Conservation (phyloP, 1,140 invertebrate species). For the Macrobrachium rosenbergii region DNA sequence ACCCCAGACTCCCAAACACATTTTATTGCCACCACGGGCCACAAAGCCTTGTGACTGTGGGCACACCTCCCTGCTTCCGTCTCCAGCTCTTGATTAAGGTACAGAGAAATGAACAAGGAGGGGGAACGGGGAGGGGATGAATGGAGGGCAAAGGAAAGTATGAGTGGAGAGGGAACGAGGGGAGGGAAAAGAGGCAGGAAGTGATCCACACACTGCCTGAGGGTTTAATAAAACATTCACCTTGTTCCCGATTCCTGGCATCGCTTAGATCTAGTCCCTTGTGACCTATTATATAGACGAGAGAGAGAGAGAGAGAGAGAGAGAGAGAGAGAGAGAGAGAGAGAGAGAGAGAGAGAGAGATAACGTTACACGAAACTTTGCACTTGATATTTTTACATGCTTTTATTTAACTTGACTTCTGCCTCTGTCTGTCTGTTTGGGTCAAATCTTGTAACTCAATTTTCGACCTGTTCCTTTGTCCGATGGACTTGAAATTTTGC, state of each 20-base stretch:
- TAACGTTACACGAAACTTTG: not conserved
- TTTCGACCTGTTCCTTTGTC: no score
- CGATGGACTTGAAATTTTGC: no score
- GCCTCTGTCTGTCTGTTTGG: no score
- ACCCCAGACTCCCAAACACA: no score
- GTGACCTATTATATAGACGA: not conserved
- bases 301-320: constrained; percentile 10
- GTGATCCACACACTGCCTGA: constrained; percentile 11
- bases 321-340: constrained; percentile 21
- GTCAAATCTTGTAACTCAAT: no score
- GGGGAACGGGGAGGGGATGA: no score
- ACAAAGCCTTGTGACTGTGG: not conserved
- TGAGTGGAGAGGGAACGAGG: no score
- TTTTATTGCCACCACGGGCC: constrained; percentile 31
- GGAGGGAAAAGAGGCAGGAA: no score
- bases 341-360: constrained; percentile 34
- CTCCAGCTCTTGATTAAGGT: constrained; percentile 47
- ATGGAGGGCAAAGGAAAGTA: no score
- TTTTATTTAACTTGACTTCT: no score
- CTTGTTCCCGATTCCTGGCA: constrained; percentile 10
- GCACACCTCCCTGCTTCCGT: constrained; percentile 32
- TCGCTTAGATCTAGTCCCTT: not conserved
- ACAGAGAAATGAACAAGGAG: not conserved
- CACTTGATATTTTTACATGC: no score
- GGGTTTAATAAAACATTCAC: constrained; percentile 48